phyloP scores from a whole-genome alignment of 2,888 invertebrate species.

The Drosophila tripunctata region DNA sequence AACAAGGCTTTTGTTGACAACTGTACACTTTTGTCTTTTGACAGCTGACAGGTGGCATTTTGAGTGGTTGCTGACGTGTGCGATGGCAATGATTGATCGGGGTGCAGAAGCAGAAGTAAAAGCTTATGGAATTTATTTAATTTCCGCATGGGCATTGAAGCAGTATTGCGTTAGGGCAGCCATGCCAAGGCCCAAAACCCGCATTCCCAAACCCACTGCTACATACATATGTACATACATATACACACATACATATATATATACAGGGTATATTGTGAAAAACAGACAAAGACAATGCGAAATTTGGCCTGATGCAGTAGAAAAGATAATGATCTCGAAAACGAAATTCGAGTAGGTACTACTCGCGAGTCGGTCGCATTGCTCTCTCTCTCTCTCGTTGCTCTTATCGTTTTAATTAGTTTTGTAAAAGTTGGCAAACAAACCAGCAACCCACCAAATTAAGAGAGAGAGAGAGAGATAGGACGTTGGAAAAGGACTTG shows the following conservation, averaged over 20 bases:
- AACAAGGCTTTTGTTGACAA: conserved; percentile 23
- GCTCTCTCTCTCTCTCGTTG: too few species aligned
- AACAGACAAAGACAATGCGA: conserved; percentile 22
- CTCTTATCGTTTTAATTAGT: conserved; percentile 77
- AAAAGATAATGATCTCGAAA: conserved; percentile 42
- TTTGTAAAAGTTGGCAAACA: conserved; percentile 67
- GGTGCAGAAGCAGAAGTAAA: conserved; percentile 18
- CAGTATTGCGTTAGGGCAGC: too few species aligned
- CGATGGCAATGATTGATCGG: conserved; percentile 46
- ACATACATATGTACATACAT: too few species aligned
- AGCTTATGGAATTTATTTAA: conserved; percentile 71
- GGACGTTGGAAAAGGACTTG: background rate
- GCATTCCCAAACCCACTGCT: conserved; percentile 15
- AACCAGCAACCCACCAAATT: conserved; percentile 24
- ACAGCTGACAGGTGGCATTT: conserved; percentile 70
- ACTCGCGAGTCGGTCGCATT: conserved; percentile 23
- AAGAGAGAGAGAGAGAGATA: background rate
- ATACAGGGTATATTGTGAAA: too few species aligned
- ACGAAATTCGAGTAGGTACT: conserved; percentile 22
- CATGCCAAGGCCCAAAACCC: too few species aligned
- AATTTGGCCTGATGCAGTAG: conserved; percentile 36
- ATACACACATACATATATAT: too few species aligned
- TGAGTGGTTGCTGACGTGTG: conserved; percentile 55
- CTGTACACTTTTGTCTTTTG: conserved; percentile 51
- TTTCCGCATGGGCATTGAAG: conserved; percentile 64